Conservation (phyloP, 2,797 vertebrate genomes). For the Eulemur mongoz region DNA sequence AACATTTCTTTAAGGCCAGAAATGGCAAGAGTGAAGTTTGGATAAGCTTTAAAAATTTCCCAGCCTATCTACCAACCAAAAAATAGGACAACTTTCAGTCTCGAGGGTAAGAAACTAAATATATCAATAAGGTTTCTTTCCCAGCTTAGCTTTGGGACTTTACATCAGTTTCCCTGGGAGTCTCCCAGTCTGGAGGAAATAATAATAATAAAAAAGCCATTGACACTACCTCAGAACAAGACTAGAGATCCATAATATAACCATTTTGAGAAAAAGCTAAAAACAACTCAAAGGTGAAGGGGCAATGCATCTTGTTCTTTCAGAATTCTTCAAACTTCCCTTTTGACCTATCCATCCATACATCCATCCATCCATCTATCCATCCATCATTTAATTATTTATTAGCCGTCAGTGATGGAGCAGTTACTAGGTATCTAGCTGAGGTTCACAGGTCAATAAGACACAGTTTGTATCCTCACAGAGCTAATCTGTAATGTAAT, state of each 20-base stretch:
- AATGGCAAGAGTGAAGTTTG: not conserved
- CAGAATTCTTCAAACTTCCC: not conserved
- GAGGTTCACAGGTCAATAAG: not conserved
- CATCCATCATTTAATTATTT: not conserved
- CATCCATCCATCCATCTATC: too few species aligned
- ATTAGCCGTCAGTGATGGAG: not conserved
- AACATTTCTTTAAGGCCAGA: not conserved
- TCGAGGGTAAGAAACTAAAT: not conserved
- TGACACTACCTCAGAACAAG: not conserved
- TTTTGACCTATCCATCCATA: not conserved
- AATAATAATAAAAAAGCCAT: not conserved
- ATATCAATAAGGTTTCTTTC: not conserved
- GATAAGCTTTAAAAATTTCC: slow-evolving; percentile 18
- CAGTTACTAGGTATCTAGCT: not conserved
- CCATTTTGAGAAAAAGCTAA: not conserved
- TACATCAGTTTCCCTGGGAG: not conserved
- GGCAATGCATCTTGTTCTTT: not conserved
- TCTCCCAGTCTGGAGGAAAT: not conserved
- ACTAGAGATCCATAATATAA: not conserved
- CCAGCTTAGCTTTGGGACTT: not conserved
- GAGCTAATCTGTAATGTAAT: not conserved
- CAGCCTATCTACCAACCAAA: not conserved
- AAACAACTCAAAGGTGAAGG: not conserved
- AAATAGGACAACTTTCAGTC: slow-evolving; percentile 26
- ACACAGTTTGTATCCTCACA: not conserved